phyloP scores from a whole-genome alignment of 1,140 invertebrate species.

The Papilio polytes region DNA sequence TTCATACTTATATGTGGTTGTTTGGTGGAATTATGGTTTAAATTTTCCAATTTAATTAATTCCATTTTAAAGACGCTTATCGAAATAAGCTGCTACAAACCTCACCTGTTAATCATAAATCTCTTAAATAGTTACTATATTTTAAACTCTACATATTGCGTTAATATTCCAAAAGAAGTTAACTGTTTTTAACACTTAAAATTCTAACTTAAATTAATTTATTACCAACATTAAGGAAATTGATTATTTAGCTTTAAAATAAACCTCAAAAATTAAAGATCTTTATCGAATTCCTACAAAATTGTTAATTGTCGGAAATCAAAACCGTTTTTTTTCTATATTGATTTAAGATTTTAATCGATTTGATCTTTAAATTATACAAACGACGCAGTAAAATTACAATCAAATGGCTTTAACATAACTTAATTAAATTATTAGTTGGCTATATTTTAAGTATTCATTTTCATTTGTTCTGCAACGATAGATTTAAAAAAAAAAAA shows the following conservation, averaged over 20 bases:
- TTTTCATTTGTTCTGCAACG: background rate
- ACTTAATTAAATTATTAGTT: background rate
- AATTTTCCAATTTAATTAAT: too few relatives aligned
- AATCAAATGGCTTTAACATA: background rate
- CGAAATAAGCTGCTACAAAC: too few relatives aligned
- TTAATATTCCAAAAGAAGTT: background rate
- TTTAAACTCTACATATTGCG: background rate
- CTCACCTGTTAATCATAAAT: background rate
- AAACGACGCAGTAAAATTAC: slow-evolving; percentile 5
- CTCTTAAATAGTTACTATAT: background rate
- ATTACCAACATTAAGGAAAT: background rate
- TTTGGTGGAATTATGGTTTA: too few relatives aligned
- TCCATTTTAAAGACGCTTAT: too few relatives aligned
- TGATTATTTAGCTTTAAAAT: background rate
- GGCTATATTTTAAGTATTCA: background rate
- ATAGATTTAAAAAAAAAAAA: background rate
- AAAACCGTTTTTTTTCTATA: background rate
- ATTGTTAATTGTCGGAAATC: background rate
- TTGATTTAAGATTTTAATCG: background rate
- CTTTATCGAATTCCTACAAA: background rate
- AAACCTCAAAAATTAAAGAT: background rate
- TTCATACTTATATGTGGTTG: background rate
- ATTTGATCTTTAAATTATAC: background rate
- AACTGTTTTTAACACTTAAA: background rate
- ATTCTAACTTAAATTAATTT: slow-evolving; percentile 2